Evolutionary conservation across 2,888 invertebrate genomes (phyloP), one percentile per base, ranked within the genome.

Genomic region (Mystacides longicornis): DNA sequence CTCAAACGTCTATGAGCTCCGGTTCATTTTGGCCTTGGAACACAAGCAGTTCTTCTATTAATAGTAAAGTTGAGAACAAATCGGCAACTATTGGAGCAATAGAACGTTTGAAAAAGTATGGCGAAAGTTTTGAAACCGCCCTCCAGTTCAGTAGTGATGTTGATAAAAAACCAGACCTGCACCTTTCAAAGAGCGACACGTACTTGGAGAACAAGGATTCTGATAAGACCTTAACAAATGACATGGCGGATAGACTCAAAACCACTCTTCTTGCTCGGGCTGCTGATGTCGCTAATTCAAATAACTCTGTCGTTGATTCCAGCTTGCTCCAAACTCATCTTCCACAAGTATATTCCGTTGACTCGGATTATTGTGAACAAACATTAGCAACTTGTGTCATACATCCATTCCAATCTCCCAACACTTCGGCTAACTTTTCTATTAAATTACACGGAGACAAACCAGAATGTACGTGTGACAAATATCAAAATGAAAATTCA

Each of bases 1-100:
- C 58, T 16, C 60, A 58, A 33, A 49, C 45, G 18, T 51, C 55
- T 2, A 49, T 51, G 46, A 37, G 47, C 2, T 45, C 42, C 7
- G 74, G 72, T 58, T 75, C 76, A 0, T 77, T 77, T 60, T 77
- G 77, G 77, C 70, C 75, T 0, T 77, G 77, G 77, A 72, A 75
- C 18, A 22, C 53, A 9, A 52, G 55, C 1, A 71, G 69, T 49
- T 51, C 51, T 33, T 22, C 50, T 19, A 51, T 54, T 2, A 31
- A 42, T 31, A 22, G 42, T 7, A 52, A 52, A 49, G 2, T 4
- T 18, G 56, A 52, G 16, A 20, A 47, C 4, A 52, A 56, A 46
- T 3, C 37, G 3, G 37, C 37, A 37, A 27, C 22, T 2, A 45
- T 48, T 2, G 54, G 45, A 14, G 31, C 55, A 0, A 23, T 53